A percentile compares a stretch with the other conserved stretches of the same genome.
phyloP scores from a whole-genome alignment of 2,113 vertebrate species.

The Aptenodytes forsteri region DNA sequence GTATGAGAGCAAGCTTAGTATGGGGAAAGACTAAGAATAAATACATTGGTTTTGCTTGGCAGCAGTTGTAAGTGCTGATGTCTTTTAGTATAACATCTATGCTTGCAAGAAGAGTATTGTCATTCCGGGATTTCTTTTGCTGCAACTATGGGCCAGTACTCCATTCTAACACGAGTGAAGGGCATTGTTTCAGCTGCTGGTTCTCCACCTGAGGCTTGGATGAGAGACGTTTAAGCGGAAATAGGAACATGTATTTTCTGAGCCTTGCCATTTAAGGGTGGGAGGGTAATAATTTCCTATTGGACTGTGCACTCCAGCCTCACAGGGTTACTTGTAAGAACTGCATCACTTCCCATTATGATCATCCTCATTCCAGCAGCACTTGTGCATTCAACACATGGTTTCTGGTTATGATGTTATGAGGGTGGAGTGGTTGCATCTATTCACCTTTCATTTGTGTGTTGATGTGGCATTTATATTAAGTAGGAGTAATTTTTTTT shows the following conservation, averaged over 20 bases:
- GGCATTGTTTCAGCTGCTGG: slow-evolving; percentile 32
- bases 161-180: slow-evolving; percentile 16
- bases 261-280: slow-evolving; percentile 39
- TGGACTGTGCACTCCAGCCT: slow-evolving; percentile 57
- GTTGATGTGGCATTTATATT: slow-evolving; percentile 88
- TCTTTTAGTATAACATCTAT: not conserved
- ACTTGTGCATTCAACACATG: slow-evolving; percentile 67
- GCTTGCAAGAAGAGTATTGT: not conserved
- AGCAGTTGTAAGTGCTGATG: not conserved
- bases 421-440: slow-evolving; percentile 75
- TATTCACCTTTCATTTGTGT: slow-evolving; percentile 83
- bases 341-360: slow-evolving; percentile 62
- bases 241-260: slow-evolving; percentile 9
- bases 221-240: not conserved
- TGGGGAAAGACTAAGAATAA: not conserved
- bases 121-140: not conserved
- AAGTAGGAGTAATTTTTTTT: slow-evolving; percentile 89
- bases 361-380: slow-evolving; percentile 69
- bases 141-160: not conserved
- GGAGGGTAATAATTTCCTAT: slow-evolving; percentile 57
- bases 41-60: not conserved
- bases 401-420: slow-evolving; percentile 64
- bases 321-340: slow-evolving; percentile 57
- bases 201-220: slow-evolving; percentile 4
- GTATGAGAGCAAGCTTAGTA: not conserved